phyloP scores from a whole-genome alignment of 2,888 invertebrate genomes.

The Acrobasis repandana region DNA sequence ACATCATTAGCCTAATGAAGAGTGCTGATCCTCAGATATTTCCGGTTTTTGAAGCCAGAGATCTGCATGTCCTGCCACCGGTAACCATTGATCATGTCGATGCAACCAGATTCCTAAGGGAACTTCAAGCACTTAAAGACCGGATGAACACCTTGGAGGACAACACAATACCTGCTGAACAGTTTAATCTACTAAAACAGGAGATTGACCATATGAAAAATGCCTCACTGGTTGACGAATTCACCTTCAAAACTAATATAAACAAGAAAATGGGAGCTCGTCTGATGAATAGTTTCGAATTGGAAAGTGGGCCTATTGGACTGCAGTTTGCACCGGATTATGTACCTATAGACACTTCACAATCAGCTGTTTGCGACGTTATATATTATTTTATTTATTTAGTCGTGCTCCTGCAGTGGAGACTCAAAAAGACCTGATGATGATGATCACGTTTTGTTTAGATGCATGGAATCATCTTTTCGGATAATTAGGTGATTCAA shows the following conservation, averaged over 20 bases:
- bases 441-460: too few species aligned
- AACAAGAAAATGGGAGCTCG: not conserved
- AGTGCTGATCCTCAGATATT: slow-evolving; percentile 14
- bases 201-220: slow-evolving; percentile 2
- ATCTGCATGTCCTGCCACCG: slow-evolving; percentile 14
- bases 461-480: too few species aligned
- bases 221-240: not conserved
- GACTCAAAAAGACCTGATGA: too few species aligned
- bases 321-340: not conserved
- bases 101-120: slow-evolving; percentile 4
- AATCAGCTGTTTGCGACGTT: slow-evolving; percentile 2
- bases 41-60: slow-evolving; percentile 20
- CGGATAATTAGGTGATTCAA: too few species aligned
- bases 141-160: not conserved
- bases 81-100: slow-evolving; percentile 15
- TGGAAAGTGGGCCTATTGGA: slow-evolving; percentile 5
- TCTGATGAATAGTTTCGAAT: not conserved
- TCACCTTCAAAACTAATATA: not conserved
- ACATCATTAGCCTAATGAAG: slow-evolving; percentile 24
- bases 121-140: not conserved
- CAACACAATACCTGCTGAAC: not conserved
- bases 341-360: not conserved
- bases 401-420: too few species aligned
- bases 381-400: too few species aligned
- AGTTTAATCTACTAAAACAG: not conserved